These are phyloP conservation scores for Mesocentrotus franciscanus DNA, from an alignment of 53 echinoderm and acorn worm genomes.

Conservation along the genomic window DNA sequence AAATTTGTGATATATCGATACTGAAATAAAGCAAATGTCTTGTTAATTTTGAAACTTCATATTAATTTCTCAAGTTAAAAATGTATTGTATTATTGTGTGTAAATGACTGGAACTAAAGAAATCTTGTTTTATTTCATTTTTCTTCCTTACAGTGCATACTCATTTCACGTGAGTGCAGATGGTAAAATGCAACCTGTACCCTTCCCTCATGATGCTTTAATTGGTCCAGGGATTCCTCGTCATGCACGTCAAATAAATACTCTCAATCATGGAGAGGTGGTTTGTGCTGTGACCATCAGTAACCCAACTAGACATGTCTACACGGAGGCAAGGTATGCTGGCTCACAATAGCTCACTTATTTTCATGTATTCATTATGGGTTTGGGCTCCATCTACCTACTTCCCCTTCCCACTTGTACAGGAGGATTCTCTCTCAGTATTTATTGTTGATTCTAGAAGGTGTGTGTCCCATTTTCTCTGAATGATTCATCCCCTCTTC, in stretches of 20 bases:
- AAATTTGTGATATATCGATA: too few relatives aligned
- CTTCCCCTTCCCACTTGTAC: neutral
- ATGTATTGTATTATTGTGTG: neutral
- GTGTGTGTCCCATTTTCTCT: neutral
- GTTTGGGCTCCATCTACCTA: neutral
- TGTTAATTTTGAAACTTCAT: neutral
- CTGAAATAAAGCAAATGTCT: too few relatives aligned
- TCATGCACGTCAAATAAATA: conserved; percentile 99
- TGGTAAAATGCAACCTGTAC: conserved; percentile 98
- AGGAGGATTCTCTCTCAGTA: neutral
- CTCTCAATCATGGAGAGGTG: conserved; percentile 97
- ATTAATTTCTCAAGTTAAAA: neutral
- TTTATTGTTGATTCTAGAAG: neutral
- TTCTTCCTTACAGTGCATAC: conserved; percentile 78
- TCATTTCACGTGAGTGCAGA: conserved; percentile 99
- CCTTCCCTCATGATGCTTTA: conserved; percentile 97
- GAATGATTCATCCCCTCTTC: neutral
- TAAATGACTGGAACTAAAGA: neutral
- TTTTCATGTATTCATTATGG: neutral
- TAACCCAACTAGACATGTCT: conserved; percentile 98
- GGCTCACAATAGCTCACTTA: neutral
- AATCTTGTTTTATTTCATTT: neutral
- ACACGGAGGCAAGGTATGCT: conserved; percentile 99
- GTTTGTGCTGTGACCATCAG: conserved; percentile 99
- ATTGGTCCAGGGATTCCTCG: conserved; percentile 96